Evolutionary conservation across 64 coral and sea anemone genomes (phyloP).

Genomic region (Anthopleura sola): DNA sequence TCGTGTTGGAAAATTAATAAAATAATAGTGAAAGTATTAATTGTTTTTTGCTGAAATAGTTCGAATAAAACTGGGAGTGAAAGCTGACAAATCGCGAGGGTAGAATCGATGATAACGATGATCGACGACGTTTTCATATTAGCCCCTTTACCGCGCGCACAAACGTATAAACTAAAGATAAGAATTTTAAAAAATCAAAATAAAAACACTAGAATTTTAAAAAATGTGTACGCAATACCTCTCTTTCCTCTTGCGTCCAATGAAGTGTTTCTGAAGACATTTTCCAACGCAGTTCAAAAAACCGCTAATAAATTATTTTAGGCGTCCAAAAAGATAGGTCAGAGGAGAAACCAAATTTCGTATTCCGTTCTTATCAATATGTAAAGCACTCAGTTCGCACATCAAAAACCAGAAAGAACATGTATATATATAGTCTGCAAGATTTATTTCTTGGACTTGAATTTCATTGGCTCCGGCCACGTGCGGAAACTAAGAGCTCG

Average conservation of each 20-base stretch:
- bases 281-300: neutral
- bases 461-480: neutral
- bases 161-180: neutral
- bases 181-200: neutral
- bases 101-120: too few relatives aligned
- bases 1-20: too few relatives aligned
- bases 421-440: too few relatives aligned
- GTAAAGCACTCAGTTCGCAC: too few relatives aligned
- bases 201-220: too few relatives aligned
- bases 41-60: too few relatives aligned
- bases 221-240: neutral
- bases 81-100: too few relatives aligned
- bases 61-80: too few relatives aligned
- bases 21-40: too few relatives aligned
- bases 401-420: too few relatives aligned
- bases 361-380: too few relatives aligned
- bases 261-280: constrained; percentile 1
- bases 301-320: neutral
- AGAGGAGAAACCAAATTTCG: too few relatives aligned
- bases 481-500: neutral
- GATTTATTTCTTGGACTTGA: neutral
- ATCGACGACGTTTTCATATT: neutral
- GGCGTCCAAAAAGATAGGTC: neutral
- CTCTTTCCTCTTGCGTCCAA: neutral
- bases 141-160: neutral